A percentile compares a stretch with the other conserved stretches of the same genome.
These are phyloP conservation scores for Alloscopus bannaensis DNA, from an alignment of 2,888 invertebrate genomes.

Conservation along the genomic window DNA sequence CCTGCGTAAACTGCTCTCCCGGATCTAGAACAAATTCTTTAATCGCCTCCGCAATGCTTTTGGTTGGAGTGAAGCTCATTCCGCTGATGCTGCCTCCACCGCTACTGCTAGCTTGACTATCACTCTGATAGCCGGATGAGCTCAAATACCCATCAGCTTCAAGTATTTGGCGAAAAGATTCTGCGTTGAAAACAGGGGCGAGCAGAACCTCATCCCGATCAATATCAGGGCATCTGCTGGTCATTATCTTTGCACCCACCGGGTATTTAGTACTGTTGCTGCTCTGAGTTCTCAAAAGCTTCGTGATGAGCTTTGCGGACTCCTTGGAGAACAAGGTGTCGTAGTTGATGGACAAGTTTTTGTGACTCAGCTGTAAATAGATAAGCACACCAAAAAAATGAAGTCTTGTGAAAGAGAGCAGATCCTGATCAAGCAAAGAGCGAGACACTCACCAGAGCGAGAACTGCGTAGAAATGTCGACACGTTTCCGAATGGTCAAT, in stretches of 20 bases:
- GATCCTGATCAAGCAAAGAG: background rate
- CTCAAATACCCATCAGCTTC: slow-evolving; percentile 59
- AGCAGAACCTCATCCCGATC: slow-evolving; percentile 71
- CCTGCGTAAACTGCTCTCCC: slow-evolving; percentile 36
- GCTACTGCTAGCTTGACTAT: slow-evolving; percentile 55
- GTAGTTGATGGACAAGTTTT: slow-evolving; percentile 72
- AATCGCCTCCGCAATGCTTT: slow-evolving; percentile 42
- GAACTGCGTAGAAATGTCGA: slow-evolving; percentile 70
- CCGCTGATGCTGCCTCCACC: background rate
- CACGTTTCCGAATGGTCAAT: slow-evolving; percentile 70
- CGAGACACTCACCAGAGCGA: slow-evolving; percentile 68
- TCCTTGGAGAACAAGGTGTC: slow-evolving; percentile 70
- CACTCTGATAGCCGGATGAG: slow-evolving; percentile 54
- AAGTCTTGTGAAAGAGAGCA: background rate
- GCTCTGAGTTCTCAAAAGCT: slow-evolving; percentile 22
- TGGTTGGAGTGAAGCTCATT: slow-evolving; percentile 6
- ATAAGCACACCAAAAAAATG: slow-evolving; percentile 13
- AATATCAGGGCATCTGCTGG: slow-evolving; percentile 71
- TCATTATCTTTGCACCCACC: slow-evolving; percentile 71
- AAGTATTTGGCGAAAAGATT: slow-evolving; percentile 63
- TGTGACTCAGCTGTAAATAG: slow-evolving; percentile 69
- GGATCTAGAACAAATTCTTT: slow-evolving; percentile 63
- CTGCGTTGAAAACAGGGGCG: slow-evolving; percentile 63
- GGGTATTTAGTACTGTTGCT: slow-evolving; percentile 64
- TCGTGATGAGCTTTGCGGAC: slow-evolving; percentile 68